These are phyloP conservation scores for Chelonus insularis DNA, from an alignment of 1,140 invertebrate genomes.

Conservation along the genomic window DNA sequence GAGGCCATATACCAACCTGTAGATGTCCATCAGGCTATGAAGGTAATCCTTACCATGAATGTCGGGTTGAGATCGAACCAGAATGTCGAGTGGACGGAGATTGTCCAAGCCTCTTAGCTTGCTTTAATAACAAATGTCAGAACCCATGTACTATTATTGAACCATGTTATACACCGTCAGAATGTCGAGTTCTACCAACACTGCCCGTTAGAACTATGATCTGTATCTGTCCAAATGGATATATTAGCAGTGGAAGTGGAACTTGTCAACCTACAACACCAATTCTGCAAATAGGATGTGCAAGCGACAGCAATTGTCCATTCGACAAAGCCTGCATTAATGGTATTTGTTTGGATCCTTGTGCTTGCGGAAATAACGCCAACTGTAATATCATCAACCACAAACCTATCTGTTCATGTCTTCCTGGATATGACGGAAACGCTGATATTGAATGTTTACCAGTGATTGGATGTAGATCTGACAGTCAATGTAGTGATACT, in stretches of 20 bases:
- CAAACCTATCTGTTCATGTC: constrained; percentile 82
- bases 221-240: constrained; percentile 86
- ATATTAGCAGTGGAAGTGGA: constrained; percentile 80
- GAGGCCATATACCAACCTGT: constrained; percentile 82
- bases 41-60: constrained; percentile 83
- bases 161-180: constrained; percentile 78
- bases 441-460: constrained; percentile 72
- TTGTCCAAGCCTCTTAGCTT: constrained; percentile 78
- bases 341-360: constrained; percentile 78
- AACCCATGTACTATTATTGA: constrained; percentile 78
- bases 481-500: constrained; percentile 75
- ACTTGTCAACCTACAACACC: constrained; percentile 73
- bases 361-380: constrained; percentile 78
- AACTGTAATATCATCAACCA: constrained; percentile 80
- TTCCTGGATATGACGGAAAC: constrained; percentile 79
- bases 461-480: constrained; percentile 70
- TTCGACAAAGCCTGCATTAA: constrained; percentile 77
- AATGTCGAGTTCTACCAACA: constrained; percentile 79
- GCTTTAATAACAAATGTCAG: constrained; percentile 79
- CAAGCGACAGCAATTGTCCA: constrained; percentile 74
- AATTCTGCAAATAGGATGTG: constrained; percentile 70
- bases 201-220: constrained; percentile 84
- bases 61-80: constrained; percentile 69
- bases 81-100: constrained; percentile 81
- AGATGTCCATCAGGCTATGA: constrained; percentile 72